phyloP scores from a whole-genome alignment of 2,888 invertebrate genomes.

The Ennomos fuscantarius region DNA sequence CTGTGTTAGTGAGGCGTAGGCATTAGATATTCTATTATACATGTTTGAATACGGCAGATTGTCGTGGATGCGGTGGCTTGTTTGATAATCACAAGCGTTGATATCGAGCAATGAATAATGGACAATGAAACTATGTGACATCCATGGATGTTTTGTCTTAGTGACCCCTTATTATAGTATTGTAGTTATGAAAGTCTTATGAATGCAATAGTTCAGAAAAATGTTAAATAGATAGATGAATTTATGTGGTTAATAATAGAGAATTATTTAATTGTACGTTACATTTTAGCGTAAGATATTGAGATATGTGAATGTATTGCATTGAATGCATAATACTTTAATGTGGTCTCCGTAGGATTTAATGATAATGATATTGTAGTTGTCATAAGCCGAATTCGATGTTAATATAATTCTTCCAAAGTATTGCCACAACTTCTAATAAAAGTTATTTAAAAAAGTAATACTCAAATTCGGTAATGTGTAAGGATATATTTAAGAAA shows the following conservation, averaged over 20 bases:
- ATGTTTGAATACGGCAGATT: slow-evolving; percentile 19
- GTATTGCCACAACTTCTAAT: slow-evolving; percentile 75
- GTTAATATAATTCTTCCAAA: slow-evolving; percentile 74
- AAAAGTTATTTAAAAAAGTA: slow-evolving; percentile 50
- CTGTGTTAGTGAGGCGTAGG: slow-evolving; percentile 72
- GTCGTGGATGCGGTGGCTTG: slow-evolving; percentile 21
- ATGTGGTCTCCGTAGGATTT: slow-evolving; percentile 45
- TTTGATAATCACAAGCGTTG: slow-evolving; percentile 23
- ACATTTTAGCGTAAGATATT: slow-evolving; percentile 57
- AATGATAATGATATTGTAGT: slow-evolving; percentile 56
- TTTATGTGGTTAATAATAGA: slow-evolving; percentile 72
- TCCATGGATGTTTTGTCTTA: slow-evolving; percentile 29
- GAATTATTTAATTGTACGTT: slow-evolving; percentile 66
- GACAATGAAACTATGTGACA: slow-evolving; percentile 34
- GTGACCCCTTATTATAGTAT: slow-evolving; percentile 33
- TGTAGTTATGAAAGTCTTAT: slow-evolving; percentile 64
- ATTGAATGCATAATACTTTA: slow-evolving; percentile 69
- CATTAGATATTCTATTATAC: slow-evolving; percentile 23
- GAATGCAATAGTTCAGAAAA: slow-evolving; percentile 60
- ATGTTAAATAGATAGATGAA: slow-evolving; percentile 67
- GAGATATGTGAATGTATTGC: slow-evolving; percentile 52
- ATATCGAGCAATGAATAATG: slow-evolving; percentile 39
- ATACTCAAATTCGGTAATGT: slow-evolving; percentile 55
- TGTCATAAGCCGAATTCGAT: slow-evolving; percentile 74
- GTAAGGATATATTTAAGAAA: slow-evolving; percentile 40